Conservation (phyloP, 2,113 vertebrate genomes). For the Hassar affinis region DNA sequence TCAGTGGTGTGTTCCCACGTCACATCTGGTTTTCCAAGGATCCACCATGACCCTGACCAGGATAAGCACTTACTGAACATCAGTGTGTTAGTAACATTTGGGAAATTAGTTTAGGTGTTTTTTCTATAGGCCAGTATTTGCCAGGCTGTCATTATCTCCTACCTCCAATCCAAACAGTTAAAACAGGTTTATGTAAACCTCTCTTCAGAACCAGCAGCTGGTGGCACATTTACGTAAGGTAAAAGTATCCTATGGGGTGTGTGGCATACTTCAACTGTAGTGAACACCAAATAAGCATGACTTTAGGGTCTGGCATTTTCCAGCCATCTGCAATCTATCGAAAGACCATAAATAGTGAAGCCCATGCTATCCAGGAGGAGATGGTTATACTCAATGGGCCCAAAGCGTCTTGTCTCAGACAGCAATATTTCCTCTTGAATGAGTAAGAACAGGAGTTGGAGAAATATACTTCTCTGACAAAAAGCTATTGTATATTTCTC, state of each 20-base stretch:
- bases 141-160: not conserved
- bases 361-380: constrained; percentile 41
- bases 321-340: constrained; percentile 47
- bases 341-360: constrained; percentile 45
- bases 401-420: constrained; percentile 32
- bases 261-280: constrained; percentile 17
- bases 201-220: constrained; percentile 12
- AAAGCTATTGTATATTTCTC: not conserved
- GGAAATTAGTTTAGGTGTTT: not conserved
- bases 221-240: constrained; percentile 23
- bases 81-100: not conserved
- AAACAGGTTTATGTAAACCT: constrained; percentile 2
- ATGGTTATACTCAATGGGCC: constrained; percentile 38
- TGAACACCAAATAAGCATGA: constrained; percentile 3
- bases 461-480: constrained; percentile 7
- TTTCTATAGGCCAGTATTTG: not conserved
- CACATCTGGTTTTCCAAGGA: not conserved
- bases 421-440: constrained; percentile 39
- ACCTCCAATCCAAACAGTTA: not conserved
- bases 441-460: constrained; percentile 26
- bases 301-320: constrained; percentile 38
- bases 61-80: not conserved
- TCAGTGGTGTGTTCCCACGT: not conserved
- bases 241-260: constrained; percentile 8
- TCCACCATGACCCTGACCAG: not conserved